These are phyloP conservation scores for Apamea crenata DNA, from an alignment of 2,888 invertebrate genomes.

Conservation along the genomic window DNA sequence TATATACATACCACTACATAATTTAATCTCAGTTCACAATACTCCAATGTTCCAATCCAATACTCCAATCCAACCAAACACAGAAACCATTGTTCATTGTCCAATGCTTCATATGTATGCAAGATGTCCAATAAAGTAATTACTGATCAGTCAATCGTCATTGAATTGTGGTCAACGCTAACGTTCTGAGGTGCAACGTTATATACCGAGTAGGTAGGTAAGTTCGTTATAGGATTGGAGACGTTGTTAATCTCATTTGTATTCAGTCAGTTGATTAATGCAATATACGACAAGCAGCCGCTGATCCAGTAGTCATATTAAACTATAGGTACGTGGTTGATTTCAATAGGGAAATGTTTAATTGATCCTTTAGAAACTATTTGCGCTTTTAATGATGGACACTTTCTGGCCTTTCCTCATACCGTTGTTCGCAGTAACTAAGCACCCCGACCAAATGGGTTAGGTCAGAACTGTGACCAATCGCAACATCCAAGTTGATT, in stretches of 20 bases:
- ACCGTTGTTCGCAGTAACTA: too few species aligned
- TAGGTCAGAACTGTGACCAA: too few species aligned
- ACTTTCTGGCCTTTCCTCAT: too few species aligned
- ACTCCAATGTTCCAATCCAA: too few species aligned
- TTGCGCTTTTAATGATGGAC: too few species aligned
- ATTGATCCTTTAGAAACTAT: too few species aligned
- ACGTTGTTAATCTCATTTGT: not conserved
- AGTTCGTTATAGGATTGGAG: not conserved
- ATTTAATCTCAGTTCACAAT: not conserved
- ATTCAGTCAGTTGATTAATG: constrained; percentile 8
- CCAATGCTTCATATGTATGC: not conserved
- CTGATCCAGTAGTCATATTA: not conserved
- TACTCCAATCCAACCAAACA: not conserved
- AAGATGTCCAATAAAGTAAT: constrained; percentile 25
- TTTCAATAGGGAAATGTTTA: too few species aligned
- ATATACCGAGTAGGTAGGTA: not conserved
- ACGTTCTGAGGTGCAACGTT: not conserved
- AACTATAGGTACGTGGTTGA: too few species aligned
- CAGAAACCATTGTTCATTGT: not conserved
- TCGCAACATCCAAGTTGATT: too few species aligned
- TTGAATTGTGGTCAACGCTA: constrained; percentile 19
- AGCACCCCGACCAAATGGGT: too few species aligned
- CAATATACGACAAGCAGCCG: not conserved
- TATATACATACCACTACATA: not conserved
- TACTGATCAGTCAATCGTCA: constrained; percentile 16